These are phyloP conservation scores for Geopemphigus sp. DNA, from an alignment of 1,140 invertebrate species.

Conservation along the genomic window DNA sequence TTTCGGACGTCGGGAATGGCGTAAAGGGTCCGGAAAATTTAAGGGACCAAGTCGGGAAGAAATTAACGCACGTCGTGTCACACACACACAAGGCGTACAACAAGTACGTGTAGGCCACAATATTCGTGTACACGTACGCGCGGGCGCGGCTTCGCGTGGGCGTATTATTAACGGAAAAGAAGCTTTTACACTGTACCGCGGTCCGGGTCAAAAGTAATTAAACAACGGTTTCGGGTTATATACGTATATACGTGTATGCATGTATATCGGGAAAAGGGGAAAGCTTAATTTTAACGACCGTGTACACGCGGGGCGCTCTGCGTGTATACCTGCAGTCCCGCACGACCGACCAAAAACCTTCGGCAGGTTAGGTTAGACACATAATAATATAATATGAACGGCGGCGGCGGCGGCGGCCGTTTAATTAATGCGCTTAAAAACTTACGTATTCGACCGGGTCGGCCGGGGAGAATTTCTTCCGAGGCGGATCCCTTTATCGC, in stretches of 20 bases:
- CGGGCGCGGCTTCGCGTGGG: background rate
- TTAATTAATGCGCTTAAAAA: conserved; percentile 31
- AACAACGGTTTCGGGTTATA: conserved; percentile 24
- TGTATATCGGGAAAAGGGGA: background rate
- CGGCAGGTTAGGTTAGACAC: no score
- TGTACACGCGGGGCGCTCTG: no score
- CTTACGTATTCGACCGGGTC: background rate
- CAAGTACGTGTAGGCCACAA: no score
- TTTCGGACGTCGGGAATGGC: background rate
- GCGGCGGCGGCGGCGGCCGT: background rate
- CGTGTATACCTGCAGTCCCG: no score
- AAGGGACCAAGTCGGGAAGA: background rate
- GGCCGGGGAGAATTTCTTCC: background rate
- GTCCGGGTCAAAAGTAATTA: conserved; percentile 37
- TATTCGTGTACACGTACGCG: background rate
- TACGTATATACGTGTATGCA: no score
- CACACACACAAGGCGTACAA: no score
- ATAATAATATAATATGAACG: conserved; percentile 6
- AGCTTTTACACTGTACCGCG: background rate
- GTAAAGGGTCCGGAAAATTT: background rate
- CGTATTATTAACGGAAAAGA: conserved; percentile 10
- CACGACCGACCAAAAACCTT: no score
- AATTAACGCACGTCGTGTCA: conserved; percentile 17
- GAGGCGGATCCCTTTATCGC: background rate
- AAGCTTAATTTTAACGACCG: conserved; percentile 20